phyloP scores from a whole-genome alignment of 2,888 invertebrate genomes.

The Antitype chi region DNA sequence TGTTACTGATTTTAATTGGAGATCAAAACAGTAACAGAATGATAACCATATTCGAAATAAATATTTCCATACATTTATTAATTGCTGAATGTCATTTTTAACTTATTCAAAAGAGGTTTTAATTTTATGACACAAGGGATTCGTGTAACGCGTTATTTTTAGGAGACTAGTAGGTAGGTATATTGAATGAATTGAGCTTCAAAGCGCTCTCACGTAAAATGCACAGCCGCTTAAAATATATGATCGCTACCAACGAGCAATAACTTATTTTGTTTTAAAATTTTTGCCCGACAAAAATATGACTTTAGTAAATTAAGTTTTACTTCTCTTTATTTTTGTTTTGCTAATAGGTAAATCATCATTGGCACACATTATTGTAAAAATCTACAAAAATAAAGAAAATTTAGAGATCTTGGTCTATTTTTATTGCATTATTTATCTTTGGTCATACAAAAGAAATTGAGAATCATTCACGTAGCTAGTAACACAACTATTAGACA shows the following conservation, averaged over 20 bases:
- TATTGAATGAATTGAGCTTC: slow-evolving; percentile 43
- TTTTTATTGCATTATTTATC: not conserved
- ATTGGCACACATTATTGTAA: no score
- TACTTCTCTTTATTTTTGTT: not conserved
- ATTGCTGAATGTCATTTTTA: not conserved
- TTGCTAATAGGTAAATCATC: not conserved
- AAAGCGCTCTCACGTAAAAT: slow-evolving; percentile 49
- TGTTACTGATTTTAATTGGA: not conserved
- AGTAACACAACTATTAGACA: not conserved
- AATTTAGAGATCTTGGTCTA: no score
- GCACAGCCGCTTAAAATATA: slow-evolving; percentile 48
- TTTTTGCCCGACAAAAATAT: not conserved
- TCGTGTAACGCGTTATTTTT: slow-evolving; percentile 4
- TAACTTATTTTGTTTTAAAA: slow-evolving; percentile 21
- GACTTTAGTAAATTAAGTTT: slow-evolving; percentile 11
- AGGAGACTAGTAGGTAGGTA: slow-evolving; percentile 6
- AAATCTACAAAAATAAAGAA: not conserved
- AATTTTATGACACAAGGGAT: slow-evolving; percentile 1
- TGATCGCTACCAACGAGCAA: slow-evolving; percentile 22
- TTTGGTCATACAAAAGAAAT: not conserved
- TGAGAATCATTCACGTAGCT: not conserved
- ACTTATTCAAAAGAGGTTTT: not conserved
- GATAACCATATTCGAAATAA: not conserved
- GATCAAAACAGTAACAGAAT: not conserved
- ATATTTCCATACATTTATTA: not conserved